A percentile compares a stretch with the other conserved stretches of the same genome.
These are phyloP conservation scores for Drosophila varians DNA, from an alignment of 1,140 invertebrate genomes.

Conservation along the genomic window DNA sequence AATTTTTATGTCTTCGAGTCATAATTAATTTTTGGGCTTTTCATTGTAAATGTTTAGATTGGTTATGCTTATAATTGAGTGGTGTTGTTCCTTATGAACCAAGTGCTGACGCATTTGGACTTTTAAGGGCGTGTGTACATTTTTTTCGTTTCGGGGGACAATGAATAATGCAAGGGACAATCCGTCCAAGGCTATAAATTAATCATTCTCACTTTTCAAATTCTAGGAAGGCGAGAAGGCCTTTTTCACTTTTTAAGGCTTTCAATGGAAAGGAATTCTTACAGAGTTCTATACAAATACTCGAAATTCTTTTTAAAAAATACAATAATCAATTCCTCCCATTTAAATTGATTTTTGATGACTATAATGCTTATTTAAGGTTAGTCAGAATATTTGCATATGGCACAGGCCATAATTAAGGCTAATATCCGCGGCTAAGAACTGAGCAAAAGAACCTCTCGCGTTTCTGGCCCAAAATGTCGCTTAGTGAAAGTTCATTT, in stretches of 20 bases:
- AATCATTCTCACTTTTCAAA: conserved; percentile 66
- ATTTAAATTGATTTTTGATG: conserved; percentile 57
- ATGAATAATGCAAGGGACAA: conserved; percentile 64
- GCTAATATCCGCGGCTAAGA: conserved; percentile 39
- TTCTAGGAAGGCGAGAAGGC: conserved; percentile 18
- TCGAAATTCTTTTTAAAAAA: background rate
- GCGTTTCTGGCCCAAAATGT: conserved; percentile 23
- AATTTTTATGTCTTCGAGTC: conserved; percentile 42
- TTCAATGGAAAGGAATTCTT: background rate
- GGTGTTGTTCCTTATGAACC: conserved; percentile 7
- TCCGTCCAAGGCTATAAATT: conserved; percentile 5
- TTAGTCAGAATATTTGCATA: conserved; percentile 57
- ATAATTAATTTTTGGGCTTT: conserved; percentile 71
- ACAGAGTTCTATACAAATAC: background rate
- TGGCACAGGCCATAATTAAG: conserved; percentile 49
- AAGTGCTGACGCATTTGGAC: conserved; percentile 35
- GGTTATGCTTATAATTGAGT: conserved; percentile 19
- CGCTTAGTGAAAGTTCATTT: conserved; percentile 56
- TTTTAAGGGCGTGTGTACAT: conserved; percentile 45
- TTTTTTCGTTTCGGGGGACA: background rate
- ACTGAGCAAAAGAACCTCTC: conserved; percentile 24
- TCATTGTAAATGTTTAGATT: conserved; percentile 21
- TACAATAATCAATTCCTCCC: conserved; percentile 3
- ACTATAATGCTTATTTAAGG: conserved; percentile 11
- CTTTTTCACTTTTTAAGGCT: conserved; percentile 30